Base-by-base conservation (phyloP, 2,113 vertebrate genomes). In the Brachirus orientalis region DNA sequence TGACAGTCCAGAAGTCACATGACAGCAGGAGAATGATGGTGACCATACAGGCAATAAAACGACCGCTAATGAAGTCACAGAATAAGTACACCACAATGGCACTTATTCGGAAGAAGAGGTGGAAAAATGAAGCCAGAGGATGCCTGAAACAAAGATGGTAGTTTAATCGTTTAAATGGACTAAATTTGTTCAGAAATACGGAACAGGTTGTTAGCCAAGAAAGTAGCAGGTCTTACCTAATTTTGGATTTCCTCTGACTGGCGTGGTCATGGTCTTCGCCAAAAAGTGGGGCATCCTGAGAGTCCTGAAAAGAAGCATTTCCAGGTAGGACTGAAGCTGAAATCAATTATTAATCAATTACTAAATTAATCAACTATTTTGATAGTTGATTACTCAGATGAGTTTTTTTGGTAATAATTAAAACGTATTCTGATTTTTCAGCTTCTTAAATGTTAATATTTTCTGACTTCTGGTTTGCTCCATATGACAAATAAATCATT, bases 1-100 rank as follows among this genome's bases (percentile, higher is more conserved):
- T 98, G 0, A 98, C 97, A 44, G 95, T 95, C 97, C 96, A 98
- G 83, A 98, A 98, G 93, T 98, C 97, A 90, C 95, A 98, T 0
- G 96, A 98, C 66, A 98, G 89, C 57, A 98, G 90, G 47, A 98
- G 94, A 77, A 98, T 96, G 85, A 98, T 96, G 52, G 93, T 93
- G 83, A 98, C 96, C 95, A 97, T 96, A 62, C 94, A 96, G 72
- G 91, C 94, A 59, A 96, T 96, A 76, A 97, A 98, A 69, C 94
- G 94, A 79, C 75, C 91, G 68, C 94, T 96, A 52, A 96, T 17
- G 40, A 95, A 51, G 69, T 96, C 96, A 69, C 95, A 96, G 36
- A 97, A 87, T 68, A 97, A 89, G 73, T 98, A 98, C 4, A 96
- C 95, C 52, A 95, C 18, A 19, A 97, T 92, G 14, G 96, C 96